Conservation (phyloP, 1,140 invertebrate species). For the Dolichoris vasculosae region DNA sequence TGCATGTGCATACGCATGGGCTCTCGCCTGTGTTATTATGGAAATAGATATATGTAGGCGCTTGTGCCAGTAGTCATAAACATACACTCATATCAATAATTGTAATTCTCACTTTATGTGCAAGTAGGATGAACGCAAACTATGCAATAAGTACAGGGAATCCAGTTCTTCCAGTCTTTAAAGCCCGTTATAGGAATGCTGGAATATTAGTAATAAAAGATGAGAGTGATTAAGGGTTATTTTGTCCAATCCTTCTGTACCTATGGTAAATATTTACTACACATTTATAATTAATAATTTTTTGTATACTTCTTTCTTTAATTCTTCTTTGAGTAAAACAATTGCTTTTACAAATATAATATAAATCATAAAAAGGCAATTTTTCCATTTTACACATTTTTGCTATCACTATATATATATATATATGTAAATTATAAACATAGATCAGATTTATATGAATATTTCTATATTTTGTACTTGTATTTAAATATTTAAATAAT, state of each 20-base stretch:
- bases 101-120: background rate
- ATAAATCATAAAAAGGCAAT: no score
- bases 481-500: no score
- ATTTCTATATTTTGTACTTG: background rate
- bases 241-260: background rate
- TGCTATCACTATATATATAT: no score
- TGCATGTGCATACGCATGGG: background rate
- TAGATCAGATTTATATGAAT: background rate
- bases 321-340: background rate
- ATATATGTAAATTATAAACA: no score
- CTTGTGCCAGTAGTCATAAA: conserved; percentile 4
- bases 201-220: conserved; percentile 50
- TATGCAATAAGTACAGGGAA: background rate
- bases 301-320: background rate
- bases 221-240: background rate
- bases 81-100: no score
- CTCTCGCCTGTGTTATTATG: background rate
- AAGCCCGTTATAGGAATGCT: conserved; percentile 23
- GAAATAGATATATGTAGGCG: no score
- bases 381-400: background rate
- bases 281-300: background rate
- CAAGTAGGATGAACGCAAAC: background rate
- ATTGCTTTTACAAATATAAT: background rate
- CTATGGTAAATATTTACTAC: background rate
- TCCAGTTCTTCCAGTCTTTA: conserved; percentile 47